Conservation (phyloP, 2,113 vertebrate genomes). For the Bujurquina vittata region DNA sequence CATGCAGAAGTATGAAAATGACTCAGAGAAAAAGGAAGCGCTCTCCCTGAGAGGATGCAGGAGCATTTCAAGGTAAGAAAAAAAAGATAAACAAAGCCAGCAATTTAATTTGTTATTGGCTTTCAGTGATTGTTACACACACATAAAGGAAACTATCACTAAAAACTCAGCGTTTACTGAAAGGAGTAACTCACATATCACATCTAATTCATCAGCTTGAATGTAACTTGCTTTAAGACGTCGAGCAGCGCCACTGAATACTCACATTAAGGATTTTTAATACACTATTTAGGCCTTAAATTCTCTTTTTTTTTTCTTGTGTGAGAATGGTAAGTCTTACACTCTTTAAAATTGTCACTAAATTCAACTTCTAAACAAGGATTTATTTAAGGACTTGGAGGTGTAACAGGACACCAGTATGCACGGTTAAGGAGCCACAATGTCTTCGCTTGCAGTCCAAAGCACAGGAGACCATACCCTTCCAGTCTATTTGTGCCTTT, state of each 20-base stretch:
- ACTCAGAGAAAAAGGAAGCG: background rate
- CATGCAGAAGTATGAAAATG: background rate
- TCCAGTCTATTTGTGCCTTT: background rate
- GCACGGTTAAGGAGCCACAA: background rate
- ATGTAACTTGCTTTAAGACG: background rate
- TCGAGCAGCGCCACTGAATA: background rate
- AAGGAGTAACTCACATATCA: background rate
- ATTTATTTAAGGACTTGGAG: too few species aligned
- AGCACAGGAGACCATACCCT: conserved; percentile 7
- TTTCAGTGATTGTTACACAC: background rate
- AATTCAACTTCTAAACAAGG: too few species aligned
- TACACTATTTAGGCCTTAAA: background rate
- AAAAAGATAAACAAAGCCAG: background rate
- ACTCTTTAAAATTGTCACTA: too few species aligned
- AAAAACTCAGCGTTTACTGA: background rate
- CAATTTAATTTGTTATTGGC: background rate
- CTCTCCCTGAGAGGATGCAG: background rate
- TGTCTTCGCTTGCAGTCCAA: background rate
- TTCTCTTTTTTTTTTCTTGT: background rate
- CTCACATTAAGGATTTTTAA: background rate
- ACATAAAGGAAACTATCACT: background rate
- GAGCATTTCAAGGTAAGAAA: background rate
- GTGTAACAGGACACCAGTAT: background rate
- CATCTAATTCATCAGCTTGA: background rate
- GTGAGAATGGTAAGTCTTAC: too few species aligned